Evolutionary conservation across 2,888 invertebrate genomes (phyloP).

Genomic region (Xylota sylvarum): DNA sequence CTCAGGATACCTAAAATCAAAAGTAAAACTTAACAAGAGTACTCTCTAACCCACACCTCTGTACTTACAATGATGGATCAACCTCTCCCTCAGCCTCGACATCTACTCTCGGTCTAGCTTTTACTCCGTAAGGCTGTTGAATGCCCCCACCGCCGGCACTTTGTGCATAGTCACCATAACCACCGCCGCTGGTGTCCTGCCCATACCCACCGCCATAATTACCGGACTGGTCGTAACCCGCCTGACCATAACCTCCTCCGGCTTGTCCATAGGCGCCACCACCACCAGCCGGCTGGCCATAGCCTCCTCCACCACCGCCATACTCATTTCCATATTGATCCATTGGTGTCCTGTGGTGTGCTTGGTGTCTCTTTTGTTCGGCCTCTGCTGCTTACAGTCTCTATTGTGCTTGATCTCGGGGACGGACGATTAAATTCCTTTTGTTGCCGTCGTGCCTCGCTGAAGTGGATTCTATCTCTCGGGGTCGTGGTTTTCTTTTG

Average conservation of each 20-base stretch:
- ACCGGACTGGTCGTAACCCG: constrained; percentile 73
- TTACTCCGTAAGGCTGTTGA: constrained; percentile 79
- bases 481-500: constrained; percentile 49
- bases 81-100: constrained; percentile 94
- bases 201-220: constrained; percentile 77
- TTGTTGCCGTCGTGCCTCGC: constrained; percentile 40
- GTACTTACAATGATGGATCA: constrained; percentile 90
- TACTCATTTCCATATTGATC: constrained; percentile 80
- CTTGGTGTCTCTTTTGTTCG: constrained; percentile 28
- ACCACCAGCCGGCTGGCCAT: constrained; percentile 78
- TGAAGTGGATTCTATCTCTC: constrained; percentile 54
- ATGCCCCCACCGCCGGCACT: constrained; percentile 49
- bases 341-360: constrained; percentile 76
- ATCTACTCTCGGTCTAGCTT: constrained; percentile 90
- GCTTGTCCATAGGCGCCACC: constrained; percentile 69
- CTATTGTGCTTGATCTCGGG: constrained; percentile 45
- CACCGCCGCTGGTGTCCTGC: constrained; percentile 67
- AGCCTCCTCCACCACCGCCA: constrained; percentile 79
- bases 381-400: constrained; percentile 22
- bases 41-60: background rate
- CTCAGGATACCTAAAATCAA: constrained; percentile 89
- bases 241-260: constrained; percentile 62
- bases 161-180: constrained; percentile 60
- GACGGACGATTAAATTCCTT: constrained; percentile 63
- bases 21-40: background rate